These are phyloP conservation scores for Cantharis rufa DNA, from an alignment of 2,888 invertebrate genomes.

Conservation along the genomic window DNA sequence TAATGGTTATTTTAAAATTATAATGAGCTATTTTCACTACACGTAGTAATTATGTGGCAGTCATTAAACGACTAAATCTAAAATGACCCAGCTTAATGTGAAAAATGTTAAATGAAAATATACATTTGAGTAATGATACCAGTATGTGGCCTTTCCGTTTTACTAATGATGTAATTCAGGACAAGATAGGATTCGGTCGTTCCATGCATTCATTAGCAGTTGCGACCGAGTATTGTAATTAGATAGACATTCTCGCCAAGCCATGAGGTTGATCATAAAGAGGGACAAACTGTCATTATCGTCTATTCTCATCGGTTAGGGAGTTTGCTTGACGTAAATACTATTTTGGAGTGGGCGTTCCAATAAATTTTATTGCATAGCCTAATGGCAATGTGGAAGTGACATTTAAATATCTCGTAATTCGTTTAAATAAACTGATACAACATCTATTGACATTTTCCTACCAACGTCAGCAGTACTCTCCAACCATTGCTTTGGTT, in stretches of 20 bases:
- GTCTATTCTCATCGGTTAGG: neutral
- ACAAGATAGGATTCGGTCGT: slow-evolving; percentile 8
- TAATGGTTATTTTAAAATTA: neutral
- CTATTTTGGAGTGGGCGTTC: neutral
- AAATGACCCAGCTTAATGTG: neutral
- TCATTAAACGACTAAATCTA: neutral
- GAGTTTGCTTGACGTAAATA: neutral
- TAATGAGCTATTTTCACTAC: neutral
- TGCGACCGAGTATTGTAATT: slow-evolving; percentile 5
- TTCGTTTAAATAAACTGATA: neutral
- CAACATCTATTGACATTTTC: too few species aligned
- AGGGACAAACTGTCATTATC: slow-evolving; percentile 7
- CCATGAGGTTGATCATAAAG: slow-evolving; percentile 8
- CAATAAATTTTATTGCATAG: neutral
- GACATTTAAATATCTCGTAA: neutral
- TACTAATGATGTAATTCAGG: slow-evolving; percentile 17
- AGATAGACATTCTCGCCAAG: slow-evolving; percentile 7
- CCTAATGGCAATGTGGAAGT: neutral
- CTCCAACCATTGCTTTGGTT: too few species aligned
- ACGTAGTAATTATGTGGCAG: neutral
- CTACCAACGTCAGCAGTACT: too few species aligned
- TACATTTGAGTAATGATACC: slow-evolving; percentile 1
- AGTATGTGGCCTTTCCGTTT: slow-evolving; percentile 7
- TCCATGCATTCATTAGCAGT: slow-evolving; percentile 10
- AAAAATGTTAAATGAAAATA: neutral